phyloP scores from a whole-genome alignment of 2,888 invertebrate species.

The Acronicta psi region DNA sequence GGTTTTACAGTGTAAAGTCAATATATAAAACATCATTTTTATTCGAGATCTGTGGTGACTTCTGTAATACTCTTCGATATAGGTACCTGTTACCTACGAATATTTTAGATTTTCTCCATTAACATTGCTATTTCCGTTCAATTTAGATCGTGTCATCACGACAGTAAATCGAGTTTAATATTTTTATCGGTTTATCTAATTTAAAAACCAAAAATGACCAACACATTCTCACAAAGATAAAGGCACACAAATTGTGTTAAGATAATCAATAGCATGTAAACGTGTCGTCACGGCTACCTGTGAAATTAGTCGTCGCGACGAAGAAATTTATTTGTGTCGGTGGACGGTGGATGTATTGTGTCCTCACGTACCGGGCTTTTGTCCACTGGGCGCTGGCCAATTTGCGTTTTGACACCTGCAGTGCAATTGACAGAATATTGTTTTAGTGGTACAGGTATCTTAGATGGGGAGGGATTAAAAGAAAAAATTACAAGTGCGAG shows the following conservation, averaged over 20 bases:
- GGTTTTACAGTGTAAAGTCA: constrained; percentile 30
- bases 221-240: constrained; percentile 36
- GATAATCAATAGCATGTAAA: constrained; percentile 64
- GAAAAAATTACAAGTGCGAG: constrained; percentile 19
- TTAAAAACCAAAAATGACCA: constrained; percentile 4
- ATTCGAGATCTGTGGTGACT: neutral
- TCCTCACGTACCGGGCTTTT: constrained; percentile 75
- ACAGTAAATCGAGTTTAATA: neutral
- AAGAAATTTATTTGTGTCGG: constrained; percentile 66
- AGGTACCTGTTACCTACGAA: too few relatives aligned
- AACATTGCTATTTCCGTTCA: too few relatives aligned
- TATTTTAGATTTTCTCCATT: too few relatives aligned
- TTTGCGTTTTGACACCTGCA: constrained; percentile 77
- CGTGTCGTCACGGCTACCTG: constrained; percentile 79
- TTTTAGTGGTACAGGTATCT: constrained; percentile 81
- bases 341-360: constrained; percentile 69
- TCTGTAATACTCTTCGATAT: too few relatives aligned
- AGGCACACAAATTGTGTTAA: constrained; percentile 26
- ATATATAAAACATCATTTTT: constrained; percentile 1
- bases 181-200: neutral
- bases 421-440: constrained; percentile 82
- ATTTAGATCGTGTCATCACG: too few relatives aligned
- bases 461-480: constrained; percentile 51
- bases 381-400: constrained; percentile 61
- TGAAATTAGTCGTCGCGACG: constrained; percentile 73